Evolutionary conservation across 30 jellyfish, hydroid and myxozoan species (phyloP).

Genomic region (Mastigias papua): DNA sequence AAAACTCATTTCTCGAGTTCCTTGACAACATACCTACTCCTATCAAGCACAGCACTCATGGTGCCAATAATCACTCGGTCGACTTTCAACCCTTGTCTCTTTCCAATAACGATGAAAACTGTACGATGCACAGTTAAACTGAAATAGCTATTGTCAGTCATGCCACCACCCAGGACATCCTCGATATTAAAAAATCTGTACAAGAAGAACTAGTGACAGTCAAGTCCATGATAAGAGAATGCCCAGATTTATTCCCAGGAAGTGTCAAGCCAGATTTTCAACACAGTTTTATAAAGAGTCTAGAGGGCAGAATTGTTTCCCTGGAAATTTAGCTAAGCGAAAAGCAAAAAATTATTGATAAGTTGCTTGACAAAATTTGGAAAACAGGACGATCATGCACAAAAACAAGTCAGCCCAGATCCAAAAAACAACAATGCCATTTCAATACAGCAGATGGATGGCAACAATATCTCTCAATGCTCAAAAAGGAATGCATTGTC

Average conservation of each 20-base stretch:
- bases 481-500: background rate
- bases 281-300: conserved; percentile 12
- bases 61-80: background rate
- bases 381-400: conserved; percentile 4
- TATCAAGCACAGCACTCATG: background rate
- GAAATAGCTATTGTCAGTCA: background rate
- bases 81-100: background rate
- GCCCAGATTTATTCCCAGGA: conserved; percentile 1
- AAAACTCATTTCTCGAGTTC: background rate
- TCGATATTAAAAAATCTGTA: background rate
- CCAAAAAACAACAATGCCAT: background rate
- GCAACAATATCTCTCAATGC: background rate
- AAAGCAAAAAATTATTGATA: conserved; percentile 10
- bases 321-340: background rate
- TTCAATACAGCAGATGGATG: background rate
- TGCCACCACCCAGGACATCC: conserved; percentile 8
- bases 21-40: conserved; percentile 2
- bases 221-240: background rate
- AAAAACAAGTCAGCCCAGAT: background rate
- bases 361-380: background rate
- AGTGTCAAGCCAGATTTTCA: conserved; percentile 17
- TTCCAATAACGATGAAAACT: background rate
- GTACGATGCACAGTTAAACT: background rate
- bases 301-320: conserved; percentile 1
- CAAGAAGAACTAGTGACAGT: background rate